Evolutionary conservation across 2,113 vertebrate genomes (phyloP).

Genomic region (Axis porcinus): DNA sequence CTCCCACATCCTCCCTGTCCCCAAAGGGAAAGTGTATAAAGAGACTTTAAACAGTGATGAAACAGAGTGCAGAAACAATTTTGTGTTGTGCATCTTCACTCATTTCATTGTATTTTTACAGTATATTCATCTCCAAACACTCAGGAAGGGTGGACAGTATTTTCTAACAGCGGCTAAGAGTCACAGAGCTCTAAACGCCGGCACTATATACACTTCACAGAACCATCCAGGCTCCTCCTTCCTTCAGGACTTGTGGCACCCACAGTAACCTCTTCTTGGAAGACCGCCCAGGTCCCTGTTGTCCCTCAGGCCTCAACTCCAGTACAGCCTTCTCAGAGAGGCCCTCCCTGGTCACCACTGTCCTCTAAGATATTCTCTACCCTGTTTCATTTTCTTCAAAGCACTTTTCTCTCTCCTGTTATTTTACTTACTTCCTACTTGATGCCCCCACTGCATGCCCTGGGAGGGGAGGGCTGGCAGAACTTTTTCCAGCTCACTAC

Average conservation of each 20-base stretch:
- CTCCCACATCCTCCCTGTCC: not conserved
- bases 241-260: not conserved
- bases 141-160: not conserved
- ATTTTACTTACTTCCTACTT: not conserved
- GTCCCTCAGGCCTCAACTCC: not conserved
- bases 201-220: not conserved
- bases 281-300: not conserved
- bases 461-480: not conserved
- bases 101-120: not conserved
- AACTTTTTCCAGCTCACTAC: not conserved
- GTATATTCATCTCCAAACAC: not conserved
- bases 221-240: not conserved
- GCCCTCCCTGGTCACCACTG: not conserved
- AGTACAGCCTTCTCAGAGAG: not conserved
- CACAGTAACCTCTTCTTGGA: not conserved
- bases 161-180: not conserved
- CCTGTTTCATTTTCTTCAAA: conserved; percentile 18
- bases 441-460: not conserved
- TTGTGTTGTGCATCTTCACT: not conserved
- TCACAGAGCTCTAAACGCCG: not conserved
- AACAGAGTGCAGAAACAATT: not conserved
- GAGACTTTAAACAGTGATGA: not conserved
- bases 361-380: not conserved
- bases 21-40: not conserved
- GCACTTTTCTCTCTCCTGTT: not conserved